phyloP scores from a whole-genome alignment of 2,113 vertebrate species.

The Cathartes aura region DNA sequence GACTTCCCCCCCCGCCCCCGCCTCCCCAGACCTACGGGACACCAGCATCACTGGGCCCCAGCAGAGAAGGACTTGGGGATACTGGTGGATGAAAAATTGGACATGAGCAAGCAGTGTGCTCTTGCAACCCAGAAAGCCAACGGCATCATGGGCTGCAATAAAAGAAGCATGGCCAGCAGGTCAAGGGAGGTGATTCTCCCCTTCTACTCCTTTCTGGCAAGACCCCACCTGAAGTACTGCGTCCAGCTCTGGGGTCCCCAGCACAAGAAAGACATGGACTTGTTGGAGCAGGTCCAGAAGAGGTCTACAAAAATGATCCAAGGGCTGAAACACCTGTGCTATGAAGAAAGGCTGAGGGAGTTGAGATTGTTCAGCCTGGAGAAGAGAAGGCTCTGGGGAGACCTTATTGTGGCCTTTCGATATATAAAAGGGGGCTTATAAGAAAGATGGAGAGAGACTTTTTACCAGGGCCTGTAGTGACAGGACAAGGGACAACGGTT shows the following conservation, averaged over 20 bases:
- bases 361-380: not conserved
- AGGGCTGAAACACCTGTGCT: not conserved
- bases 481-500: not conserved
- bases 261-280: fast-evolving
- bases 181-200: not conserved
- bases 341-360: not conserved
- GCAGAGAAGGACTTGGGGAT: not conserved
- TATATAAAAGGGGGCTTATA: not conserved
- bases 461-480: not conserved
- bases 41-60: not conserved
- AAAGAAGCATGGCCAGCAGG: not conserved
- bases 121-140: not conserved
- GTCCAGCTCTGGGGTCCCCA: not conserved
- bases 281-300: not conserved
- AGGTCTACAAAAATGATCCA: fast-evolving
- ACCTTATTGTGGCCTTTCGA: fast-evolving
- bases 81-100: not conserved
- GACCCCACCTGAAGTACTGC: not conserved
- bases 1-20: not conserved
- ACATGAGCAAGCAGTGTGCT: not conserved
- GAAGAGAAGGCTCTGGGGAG: not conserved
- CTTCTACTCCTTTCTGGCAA: not conserved
- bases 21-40: not conserved
- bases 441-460: not conserved
- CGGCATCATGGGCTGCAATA: fast-evolving